Conservation (phyloP, 2,797 vertebrate genomes). For the Naso thynnoides region DNA sequence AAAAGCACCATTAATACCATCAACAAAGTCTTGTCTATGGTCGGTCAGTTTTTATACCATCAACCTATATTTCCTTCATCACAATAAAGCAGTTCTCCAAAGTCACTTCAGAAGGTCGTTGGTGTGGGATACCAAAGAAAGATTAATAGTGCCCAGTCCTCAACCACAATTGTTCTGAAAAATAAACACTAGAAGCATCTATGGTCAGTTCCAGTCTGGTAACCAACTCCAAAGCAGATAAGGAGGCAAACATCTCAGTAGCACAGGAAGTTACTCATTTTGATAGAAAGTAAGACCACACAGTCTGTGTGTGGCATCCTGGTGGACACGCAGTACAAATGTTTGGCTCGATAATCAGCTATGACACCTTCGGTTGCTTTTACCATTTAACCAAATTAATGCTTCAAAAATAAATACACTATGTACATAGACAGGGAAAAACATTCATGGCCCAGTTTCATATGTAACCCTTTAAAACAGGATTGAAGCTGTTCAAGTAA, state of each 20-base stretch:
- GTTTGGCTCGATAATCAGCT: not conserved
- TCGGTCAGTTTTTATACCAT: too few species aligned
- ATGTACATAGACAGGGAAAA: conserved; percentile 38
- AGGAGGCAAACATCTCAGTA: conserved; percentile 6
- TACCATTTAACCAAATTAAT: not conserved
- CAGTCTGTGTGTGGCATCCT: conserved; percentile 6
- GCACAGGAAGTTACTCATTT: not conserved
- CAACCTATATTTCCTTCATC: conserved; percentile 2
- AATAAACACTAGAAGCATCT: conserved; percentile 10
- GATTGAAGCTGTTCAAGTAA: conserved; percentile 43
- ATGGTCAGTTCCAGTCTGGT: not conserved
- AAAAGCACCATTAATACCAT: conserved; percentile 43
- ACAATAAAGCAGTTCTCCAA: conserved; percentile 4
- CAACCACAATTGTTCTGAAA: not conserved
- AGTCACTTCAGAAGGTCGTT: conserved; percentile 12
- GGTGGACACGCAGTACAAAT: not conserved
- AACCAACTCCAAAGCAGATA: conserved; percentile 8
- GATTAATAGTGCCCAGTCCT: conserved; percentile 17
- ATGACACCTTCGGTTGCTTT: not conserved
- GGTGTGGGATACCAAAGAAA: conserved; percentile 25
- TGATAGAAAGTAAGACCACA: conserved; percentile 1
- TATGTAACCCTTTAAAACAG: conserved; percentile 56
- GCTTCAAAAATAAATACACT: conserved; percentile 37
- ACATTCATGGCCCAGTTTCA: conserved; percentile 18
- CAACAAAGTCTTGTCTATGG: not conserved